phyloP scores from a whole-genome alignment of 2,797 vertebrate species.

The Apogon talboti region DNA sequence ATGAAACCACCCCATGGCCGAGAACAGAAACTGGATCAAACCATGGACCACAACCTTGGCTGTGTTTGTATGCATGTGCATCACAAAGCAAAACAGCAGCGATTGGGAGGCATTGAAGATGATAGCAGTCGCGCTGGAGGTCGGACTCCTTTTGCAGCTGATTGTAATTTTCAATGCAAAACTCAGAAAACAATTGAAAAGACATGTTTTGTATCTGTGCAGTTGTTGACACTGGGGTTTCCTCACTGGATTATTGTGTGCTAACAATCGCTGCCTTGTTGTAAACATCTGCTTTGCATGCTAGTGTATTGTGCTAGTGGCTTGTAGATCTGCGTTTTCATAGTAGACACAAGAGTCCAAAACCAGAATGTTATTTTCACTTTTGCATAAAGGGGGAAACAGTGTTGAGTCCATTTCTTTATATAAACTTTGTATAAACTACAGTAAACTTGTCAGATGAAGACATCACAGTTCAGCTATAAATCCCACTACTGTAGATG shows the following conservation, averaged over 20 bases:
- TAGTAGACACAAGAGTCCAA: no score
- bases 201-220: neutral
- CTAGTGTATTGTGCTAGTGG: neutral
- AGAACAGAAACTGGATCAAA: slow-evolving; percentile 57
- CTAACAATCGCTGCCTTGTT: neutral
- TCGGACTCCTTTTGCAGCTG: no score
- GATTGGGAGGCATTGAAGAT: slow-evolving; percentile 11
- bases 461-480: no score
- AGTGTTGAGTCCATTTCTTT: no score
- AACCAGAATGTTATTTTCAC: no score
- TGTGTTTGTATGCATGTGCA: slow-evolving; percentile 22
- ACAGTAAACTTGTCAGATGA: no score
- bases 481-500: no score
- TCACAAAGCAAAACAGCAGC: slow-evolving; percentile 26
- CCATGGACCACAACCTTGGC: slow-evolving; percentile 62
- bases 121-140: neutral
- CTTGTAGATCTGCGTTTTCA: neutral
- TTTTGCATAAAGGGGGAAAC: no score
- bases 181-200: neutral
- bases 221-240: slow-evolving; percentile 1
- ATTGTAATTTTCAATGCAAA: no score
- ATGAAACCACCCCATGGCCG: slow-evolving; percentile 68
- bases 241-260: neutral
- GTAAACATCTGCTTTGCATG: neutral
- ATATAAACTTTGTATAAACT: no score